phyloP scores from a whole-genome alignment of 2,113 vertebrate species.

The Strix uralensis region DNA sequence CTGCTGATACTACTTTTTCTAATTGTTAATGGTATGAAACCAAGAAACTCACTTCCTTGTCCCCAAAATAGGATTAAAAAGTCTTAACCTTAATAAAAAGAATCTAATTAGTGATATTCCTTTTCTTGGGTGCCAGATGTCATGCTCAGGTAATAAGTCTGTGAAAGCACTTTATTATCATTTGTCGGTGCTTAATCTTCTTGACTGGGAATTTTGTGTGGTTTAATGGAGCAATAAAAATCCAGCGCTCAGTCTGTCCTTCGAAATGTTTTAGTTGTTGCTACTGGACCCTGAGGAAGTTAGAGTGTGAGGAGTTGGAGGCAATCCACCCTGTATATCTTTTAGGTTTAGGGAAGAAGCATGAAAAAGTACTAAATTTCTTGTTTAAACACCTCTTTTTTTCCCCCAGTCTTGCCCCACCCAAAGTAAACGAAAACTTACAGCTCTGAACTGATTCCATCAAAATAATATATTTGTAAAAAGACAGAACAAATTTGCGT shows the following conservation, averaged over 20 bases:
- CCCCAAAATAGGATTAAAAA: background rate
- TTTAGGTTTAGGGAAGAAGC: background rate
- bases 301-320: background rate
- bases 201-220: background rate
- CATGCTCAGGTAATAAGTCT: background rate
- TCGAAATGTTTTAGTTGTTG: background rate
- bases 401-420: background rate
- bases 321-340: background rate
- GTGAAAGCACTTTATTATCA: background rate
- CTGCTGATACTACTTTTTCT: background rate
- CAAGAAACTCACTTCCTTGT: background rate
- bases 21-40: background rate
- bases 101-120: background rate
- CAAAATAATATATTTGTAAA: background rate
- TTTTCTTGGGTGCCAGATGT: background rate
- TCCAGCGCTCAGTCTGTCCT: background rate
- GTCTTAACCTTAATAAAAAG: background rate
- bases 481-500: background rate
- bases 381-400: background rate
- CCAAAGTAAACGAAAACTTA: background rate
- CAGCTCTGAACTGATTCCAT: background rate
- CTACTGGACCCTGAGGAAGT: background rate
- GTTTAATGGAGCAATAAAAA: background rate
- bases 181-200: background rate
- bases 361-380: background rate